A percentile compares a stretch with the other conserved stretches of the same genome.
Conservation (phyloP, 2,888 invertebrate species). For the Coelogynopora nodosa region DNA sequence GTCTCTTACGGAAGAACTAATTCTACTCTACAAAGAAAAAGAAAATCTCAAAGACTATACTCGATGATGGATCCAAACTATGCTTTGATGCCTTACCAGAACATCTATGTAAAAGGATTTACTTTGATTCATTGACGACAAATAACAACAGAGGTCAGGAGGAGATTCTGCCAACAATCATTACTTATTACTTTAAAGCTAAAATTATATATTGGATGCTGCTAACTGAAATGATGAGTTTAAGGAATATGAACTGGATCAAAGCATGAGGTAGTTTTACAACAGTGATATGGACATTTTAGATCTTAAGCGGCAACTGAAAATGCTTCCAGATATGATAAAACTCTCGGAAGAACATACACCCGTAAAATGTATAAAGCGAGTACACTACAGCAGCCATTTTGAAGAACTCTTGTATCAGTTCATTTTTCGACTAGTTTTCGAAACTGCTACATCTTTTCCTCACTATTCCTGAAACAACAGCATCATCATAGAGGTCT, state of each 20-base stretch:
- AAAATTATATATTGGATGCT: not conserved
- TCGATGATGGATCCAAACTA: not conserved
- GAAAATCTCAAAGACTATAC: not conserved
- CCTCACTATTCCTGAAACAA: not conserved
- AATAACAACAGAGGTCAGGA: not conserved
- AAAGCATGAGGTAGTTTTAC: not conserved
- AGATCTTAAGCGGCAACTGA: not conserved
- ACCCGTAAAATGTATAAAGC: no score
- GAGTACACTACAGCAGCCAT: no score
- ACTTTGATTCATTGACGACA: not conserved
- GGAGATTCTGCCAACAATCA: not conserved
- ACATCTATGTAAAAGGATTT: not conserved
- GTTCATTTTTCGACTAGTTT: not conserved
- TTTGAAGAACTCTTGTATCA: not conserved
- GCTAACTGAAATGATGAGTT: not conserved
- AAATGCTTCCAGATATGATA: not conserved
- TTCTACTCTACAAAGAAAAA: not conserved
- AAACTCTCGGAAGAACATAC: not conserved
- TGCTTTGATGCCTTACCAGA: not conserved
- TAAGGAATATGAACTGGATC: not conserved
- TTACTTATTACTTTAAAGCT: not conserved
- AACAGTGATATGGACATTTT: not conserved
- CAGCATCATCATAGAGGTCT: not conserved
- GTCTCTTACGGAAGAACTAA: not conserved
- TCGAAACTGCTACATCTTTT: not conserved